Percentiles rank a stretch among this genome's conserved stretches.
Conservation (phyloP, 2,113 vertebrate species). For the Nettapus auritus region DNA sequence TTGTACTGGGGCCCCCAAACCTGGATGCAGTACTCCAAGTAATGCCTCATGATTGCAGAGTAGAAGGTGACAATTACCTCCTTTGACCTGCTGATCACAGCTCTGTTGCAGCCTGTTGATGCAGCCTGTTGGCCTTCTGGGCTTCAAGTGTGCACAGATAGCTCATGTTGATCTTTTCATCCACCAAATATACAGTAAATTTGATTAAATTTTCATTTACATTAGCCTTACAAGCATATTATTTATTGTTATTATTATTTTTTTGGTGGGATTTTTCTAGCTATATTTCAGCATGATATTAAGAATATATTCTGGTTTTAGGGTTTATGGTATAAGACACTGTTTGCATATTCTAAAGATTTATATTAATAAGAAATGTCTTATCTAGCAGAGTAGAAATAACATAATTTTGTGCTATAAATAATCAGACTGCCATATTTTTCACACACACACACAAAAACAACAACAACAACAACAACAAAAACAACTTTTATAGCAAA, state of each 20-base stretch:
- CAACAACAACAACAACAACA: accelerated
- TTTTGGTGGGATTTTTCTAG: background rate
- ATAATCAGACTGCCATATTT: background rate
- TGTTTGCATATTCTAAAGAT: background rate
- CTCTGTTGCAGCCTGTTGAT: no score
- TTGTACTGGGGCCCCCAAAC: no score
- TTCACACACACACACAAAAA: background rate
- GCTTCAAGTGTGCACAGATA: no score
- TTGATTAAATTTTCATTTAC: background rate
- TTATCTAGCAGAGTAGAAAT: background rate
- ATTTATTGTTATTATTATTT: background rate
- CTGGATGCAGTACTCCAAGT: no score
- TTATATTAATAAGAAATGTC: background rate
- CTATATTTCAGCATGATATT: background rate
- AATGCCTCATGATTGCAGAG: no score
- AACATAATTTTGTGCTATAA: background rate
- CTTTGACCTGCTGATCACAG: no score
- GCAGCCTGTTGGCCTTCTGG: no score
- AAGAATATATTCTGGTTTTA: background rate
- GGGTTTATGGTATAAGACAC: background rate
- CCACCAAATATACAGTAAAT: background rate
- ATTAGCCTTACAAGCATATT: background rate
- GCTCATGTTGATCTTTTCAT: no score
- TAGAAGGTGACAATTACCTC: no score
- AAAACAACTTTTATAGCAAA: background rate